Base-by-base conservation (phyloP, 2,797 vertebrate species). In the Danionella dracula region DNA sequence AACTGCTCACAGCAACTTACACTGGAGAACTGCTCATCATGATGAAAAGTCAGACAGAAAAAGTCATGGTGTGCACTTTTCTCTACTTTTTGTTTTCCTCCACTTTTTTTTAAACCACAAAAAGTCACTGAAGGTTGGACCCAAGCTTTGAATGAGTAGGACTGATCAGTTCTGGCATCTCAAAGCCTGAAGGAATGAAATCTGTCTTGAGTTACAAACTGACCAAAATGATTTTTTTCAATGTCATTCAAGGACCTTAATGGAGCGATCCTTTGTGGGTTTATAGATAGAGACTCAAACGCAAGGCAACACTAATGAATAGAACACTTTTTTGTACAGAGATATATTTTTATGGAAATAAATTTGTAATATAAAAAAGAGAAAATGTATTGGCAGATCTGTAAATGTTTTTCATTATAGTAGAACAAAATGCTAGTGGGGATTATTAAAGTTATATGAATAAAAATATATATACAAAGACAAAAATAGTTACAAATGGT, bases 281-380 rank as follows among this genome's bases (percentile, higher is more conserved):
- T 70, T 42, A 57, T 78, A 74, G 70, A 48, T 59, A 66, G 71
- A 50, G 40, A 66, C 42, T 55, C 62, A 27, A 38, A 42, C 72
- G 81, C 75, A 78, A 70, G 56, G 72, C 75, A 81, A 77, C 81
- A 84, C 72, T 82, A 78, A 78, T 48, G 83, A 78, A 69, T 61
- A 55, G 59, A 76, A 35, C 82, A 17, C 44, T 9, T 79, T 88
- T 99, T 99, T 99, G 95, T 98, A 99, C 93, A 99, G 95, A 99
- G 95, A 97, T 99, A 95, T 99, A 99, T 99, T 99, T 99, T 99
- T 98, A 93, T 98, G 93, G 89, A 90, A 89, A 92, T 89, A 92
- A 92, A 92, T 99, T 99, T 99, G 94, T 99, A 99, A 95, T 97
- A 94, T 91, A 93, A 92, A 92, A 85, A 84, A 73, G 68, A 83